Conservation (phyloP, 2,113 vertebrate species). For the Sarotherodon lohbergeri region DNA sequence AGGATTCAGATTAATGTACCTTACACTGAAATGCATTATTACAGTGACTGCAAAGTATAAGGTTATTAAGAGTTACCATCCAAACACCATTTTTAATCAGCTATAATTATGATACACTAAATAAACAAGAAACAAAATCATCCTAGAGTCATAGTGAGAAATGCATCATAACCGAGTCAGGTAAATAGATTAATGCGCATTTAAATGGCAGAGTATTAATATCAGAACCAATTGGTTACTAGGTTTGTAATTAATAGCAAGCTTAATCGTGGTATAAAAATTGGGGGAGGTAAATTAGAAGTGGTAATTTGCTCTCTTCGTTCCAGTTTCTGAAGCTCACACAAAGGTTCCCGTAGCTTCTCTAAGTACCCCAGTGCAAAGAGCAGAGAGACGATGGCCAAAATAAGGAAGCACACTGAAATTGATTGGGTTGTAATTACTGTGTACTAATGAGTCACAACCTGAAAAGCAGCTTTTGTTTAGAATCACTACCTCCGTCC, state of each 20-base stretch:
- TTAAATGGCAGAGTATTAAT: constrained; percentile 29
- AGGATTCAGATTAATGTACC: background rate
- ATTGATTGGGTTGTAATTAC: constrained; percentile 17
- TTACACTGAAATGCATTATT: background rate
- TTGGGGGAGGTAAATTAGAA: constrained; percentile 42
- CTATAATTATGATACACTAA: constrained; percentile 1
- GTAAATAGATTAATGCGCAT: constrained; percentile 3
- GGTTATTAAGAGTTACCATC: background rate
- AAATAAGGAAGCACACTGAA: constrained; percentile 2
- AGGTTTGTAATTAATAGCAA: constrained; percentile 46
- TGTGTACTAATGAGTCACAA: constrained; percentile 19
- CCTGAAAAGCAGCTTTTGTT: background rate
- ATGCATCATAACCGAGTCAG: background rate
- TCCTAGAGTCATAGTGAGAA: background rate
- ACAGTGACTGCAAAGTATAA: background rate
- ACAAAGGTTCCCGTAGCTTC: background rate
- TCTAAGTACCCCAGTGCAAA: constrained; percentile 1
- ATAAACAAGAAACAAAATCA: background rate
- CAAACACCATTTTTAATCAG: background rate
- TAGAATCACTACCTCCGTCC: background rate
- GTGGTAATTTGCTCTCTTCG: constrained; percentile 33
- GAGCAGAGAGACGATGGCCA: background rate
- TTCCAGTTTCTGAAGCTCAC: background rate
- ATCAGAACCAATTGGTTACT: constrained; percentile 38
- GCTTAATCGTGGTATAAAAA: constrained; percentile 17